Evolutionary conservation across 2,888 invertebrate genomes (phyloP).

Genomic region (Plutella xylostella): DNA sequence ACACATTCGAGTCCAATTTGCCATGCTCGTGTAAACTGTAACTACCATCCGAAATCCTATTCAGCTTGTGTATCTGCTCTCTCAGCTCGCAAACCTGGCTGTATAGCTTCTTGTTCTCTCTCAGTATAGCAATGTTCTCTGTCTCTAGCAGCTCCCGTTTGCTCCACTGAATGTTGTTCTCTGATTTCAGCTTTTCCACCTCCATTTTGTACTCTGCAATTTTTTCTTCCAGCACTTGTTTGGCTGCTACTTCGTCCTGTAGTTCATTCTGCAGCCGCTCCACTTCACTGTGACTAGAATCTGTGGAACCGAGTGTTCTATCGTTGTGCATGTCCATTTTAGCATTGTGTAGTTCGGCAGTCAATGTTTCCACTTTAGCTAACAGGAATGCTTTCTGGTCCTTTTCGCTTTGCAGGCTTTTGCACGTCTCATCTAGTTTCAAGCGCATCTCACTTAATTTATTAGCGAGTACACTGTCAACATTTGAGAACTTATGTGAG

Average conservation of each 20-base stretch:
- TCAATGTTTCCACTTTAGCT: conserved; percentile 47
- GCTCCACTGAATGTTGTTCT: conserved; percentile 95
- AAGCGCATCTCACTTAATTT: conserved; percentile 50
- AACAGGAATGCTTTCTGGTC: conserved; percentile 54
- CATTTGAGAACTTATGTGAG: conserved; percentile 57
- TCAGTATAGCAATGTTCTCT: conserved; percentile 86
- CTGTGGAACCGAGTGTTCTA: conserved; percentile 53
- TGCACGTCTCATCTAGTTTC: conserved; percentile 48
- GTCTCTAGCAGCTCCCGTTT: conserved; percentile 91
- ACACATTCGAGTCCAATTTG: conserved; percentile 46
- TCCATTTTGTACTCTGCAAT: conserved; percentile 63
- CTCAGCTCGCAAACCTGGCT: conserved; percentile 57
- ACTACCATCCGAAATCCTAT: conserved; percentile 56
- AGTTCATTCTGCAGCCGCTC: conserved; percentile 56
- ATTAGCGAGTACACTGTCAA: conserved; percentile 52
- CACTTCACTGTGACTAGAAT: conserved; percentile 59
- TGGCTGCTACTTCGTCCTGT: conserved; percentile 58
- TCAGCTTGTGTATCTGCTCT: conserved; percentile 59
- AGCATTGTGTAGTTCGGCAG: conserved; percentile 46
- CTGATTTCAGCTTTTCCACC: conserved; percentile 88
- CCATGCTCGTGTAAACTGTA: conserved; percentile 35
- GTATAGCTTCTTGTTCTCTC: conserved; percentile 88
- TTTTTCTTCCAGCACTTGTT: conserved; percentile 57
- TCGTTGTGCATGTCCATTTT: conserved; percentile 53
- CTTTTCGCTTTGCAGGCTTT: conserved; percentile 49